Conservation (phyloP, 2,113 vertebrate genomes). For the Cinclus mexicanus region DNA sequence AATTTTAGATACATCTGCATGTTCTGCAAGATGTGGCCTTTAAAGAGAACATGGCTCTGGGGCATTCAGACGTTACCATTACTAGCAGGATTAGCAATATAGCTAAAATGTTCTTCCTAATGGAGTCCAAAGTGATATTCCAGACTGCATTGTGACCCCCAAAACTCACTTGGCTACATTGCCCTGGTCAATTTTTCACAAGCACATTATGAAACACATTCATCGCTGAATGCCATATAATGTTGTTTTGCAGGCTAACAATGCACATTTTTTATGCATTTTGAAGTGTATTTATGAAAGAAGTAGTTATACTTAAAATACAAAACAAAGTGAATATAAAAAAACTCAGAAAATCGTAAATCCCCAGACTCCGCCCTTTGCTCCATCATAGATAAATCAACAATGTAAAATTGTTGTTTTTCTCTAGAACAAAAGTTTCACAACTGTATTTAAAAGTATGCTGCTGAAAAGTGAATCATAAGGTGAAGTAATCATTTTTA, state of each 20-base stretch:
- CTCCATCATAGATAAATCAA: conserved; percentile 15
- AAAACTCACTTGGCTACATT: neutral
- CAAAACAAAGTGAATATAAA: neutral
- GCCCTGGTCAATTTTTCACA: neutral
- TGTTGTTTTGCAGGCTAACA: neutral
- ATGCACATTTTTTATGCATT: neutral
- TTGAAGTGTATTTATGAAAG: neutral
- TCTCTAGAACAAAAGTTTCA: conserved; percentile 26
- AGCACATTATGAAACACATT: neutral
- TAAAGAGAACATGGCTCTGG: neutral
- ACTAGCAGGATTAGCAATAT: neutral
- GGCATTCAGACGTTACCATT: neutral
- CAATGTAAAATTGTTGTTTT: conserved; percentile 25
- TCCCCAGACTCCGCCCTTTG: neutral
- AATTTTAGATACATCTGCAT: neutral
- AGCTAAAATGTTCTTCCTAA: neutral
- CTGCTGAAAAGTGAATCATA: conserved; percentile 61
- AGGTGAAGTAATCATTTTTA: conserved; percentile 56
- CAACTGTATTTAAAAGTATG: conserved; percentile 46
- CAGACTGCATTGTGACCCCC: neutral
- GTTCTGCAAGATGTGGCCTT: neutral
- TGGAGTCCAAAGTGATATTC: neutral
- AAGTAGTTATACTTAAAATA: neutral
- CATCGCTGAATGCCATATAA: neutral
- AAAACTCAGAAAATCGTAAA: neutral